Conservation (phyloP, 2,888 invertebrate genomes). For the Esperia sulphurella region DNA sequence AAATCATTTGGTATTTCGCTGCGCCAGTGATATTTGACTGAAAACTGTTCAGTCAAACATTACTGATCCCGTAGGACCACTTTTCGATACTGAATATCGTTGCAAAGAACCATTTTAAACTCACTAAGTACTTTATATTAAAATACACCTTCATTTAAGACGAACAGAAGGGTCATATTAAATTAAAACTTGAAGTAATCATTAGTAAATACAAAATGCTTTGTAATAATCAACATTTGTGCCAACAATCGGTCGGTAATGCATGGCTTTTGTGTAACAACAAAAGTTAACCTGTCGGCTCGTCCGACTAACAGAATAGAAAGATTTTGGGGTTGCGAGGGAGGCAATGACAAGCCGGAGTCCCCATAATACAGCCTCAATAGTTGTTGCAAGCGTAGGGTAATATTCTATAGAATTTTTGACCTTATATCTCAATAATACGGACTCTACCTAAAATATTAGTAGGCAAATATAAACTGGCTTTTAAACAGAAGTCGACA, state of each 20-base stretch:
- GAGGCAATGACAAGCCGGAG: conserved; percentile 66
- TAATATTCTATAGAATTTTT: conserved; percentile 15
- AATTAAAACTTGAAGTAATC: conserved; percentile 44
- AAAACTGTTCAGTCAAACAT: no score
- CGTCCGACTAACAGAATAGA: conserved; percentile 67
- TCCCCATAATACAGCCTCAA: conserved; percentile 5
- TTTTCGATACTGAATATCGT: no score
- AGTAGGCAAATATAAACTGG: conserved; percentile 14
- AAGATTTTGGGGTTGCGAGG: conserved; percentile 76
- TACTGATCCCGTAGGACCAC: no score
- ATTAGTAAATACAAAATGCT: conserved; percentile 61
- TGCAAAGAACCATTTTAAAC: no score
- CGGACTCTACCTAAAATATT: conserved; percentile 7
- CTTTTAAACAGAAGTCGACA: conserved; percentile 52
- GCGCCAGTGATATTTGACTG: no score
- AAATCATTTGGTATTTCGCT: no score
- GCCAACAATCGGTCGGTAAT: conserved; percentile 74
- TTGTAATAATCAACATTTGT: conserved; percentile 75
- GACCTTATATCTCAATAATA: conserved; percentile 22
- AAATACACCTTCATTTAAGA: conserved; percentile 6
- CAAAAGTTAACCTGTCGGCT: conserved; percentile 77
- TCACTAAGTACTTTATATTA: no score
- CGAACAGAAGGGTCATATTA: conserved; percentile 15
- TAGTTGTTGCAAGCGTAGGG: conserved; percentile 6
- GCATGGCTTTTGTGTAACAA: conserved; percentile 70